Base-by-base conservation (phyloP, 1,140 invertebrate species). In the Colletes gigas region DNA sequence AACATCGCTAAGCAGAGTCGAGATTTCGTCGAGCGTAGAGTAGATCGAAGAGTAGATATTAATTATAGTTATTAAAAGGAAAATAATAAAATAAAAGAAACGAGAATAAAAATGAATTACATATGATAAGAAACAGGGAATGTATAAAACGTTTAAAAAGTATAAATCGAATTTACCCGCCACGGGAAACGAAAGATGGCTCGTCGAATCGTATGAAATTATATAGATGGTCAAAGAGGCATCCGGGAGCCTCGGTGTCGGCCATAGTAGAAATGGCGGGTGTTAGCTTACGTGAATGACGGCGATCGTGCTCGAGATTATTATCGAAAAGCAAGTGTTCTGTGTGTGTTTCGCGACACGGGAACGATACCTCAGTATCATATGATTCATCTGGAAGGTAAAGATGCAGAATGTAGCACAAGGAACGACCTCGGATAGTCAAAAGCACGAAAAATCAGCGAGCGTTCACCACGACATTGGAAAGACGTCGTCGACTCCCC, bases 361-460 rank as follows among this genome's bases (percentile, higher is more conserved):
- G 91, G 90, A 93, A 94, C 92, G 91, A 92, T 93, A 93, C 89
- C 90, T 94, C 92, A 92, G 94, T 94, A 94, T 94, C 93, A 93
- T 94, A 94, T 95, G 94, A 94, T 93, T 94, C 95, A 95, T 91
- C 85, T 89, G 89, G 90, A 94, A 94, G 94, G 94, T 94, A 95
- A 96, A 97, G 95, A 97, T 97, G 97, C 97, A 97, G 96, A 97
- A 97, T 97, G 96, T 96, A 95, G 95, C 95, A 95, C 95, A 96
- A 95, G 94, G 94, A 91, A 94, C 94, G 88, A 93, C 94, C 90
- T 95, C 96, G 94, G 96, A 96, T 95, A 96, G 95, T 94, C 94
- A 95, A 94, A 96, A 96, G 95, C 94, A 95, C 94, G 96, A 96
- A 94, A 96, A 95, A 95, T 75, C 87, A 76, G 91, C 93, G 90